Conservation (phyloP, 2,113 vertebrate species). For the Glareola pratincola region DNA sequence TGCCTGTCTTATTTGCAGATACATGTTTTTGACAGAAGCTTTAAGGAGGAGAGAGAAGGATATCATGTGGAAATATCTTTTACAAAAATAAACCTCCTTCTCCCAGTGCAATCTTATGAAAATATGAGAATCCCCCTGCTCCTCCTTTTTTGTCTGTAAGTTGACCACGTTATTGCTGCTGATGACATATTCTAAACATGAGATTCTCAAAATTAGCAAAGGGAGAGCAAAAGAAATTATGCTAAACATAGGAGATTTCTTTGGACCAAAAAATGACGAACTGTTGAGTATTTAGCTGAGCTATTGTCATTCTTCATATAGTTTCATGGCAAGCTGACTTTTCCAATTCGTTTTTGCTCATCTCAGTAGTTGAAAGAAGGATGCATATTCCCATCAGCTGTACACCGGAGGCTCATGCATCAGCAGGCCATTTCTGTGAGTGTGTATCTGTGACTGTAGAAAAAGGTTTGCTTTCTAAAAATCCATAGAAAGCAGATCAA, state of each 20-base stretch:
- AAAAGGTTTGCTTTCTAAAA: background rate
- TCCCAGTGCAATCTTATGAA: background rate
- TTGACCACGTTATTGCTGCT: accelerated
- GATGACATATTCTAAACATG: accelerated
- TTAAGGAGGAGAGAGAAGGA: background rate
- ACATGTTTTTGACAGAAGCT: background rate
- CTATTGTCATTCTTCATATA: background rate
- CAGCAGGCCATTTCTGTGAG: background rate
- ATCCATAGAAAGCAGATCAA: background rate
- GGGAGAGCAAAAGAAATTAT: background rate
- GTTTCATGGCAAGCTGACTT: background rate
- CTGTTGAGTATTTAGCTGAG: background rate
- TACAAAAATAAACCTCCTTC: background rate
- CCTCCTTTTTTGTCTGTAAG: background rate
- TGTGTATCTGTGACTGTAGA: background rate
- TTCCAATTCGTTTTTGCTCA: background rate
- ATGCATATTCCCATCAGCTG: background rate
- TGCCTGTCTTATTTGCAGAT: background rate
- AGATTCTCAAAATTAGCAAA: background rate
- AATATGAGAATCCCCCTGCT: background rate
- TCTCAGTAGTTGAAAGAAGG: background rate
- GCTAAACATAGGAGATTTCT: background rate
- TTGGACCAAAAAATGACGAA: background rate
- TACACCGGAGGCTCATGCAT: background rate
- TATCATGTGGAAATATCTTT: background rate